Evolutionary conservation across 35 echinoderm and acorn worm genomes (phyloP).

Genomic region (Amphiura filiformis): DNA sequence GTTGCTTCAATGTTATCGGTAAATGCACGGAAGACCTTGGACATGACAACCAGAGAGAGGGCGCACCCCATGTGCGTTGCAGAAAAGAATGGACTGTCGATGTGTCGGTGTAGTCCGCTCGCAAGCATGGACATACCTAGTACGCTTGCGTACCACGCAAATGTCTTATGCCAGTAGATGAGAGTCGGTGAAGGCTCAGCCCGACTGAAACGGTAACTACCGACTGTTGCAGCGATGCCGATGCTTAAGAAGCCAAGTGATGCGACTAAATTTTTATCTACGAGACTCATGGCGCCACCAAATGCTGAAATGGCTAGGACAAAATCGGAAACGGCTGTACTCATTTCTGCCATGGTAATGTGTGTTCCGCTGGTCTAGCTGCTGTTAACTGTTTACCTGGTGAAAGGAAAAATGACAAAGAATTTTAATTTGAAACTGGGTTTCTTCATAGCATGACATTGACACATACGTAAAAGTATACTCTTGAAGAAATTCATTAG

Average conservation of each 20-base stretch:
- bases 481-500: no score
- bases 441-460: no score
- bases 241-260: slow-evolving; percentile 67
- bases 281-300: slow-evolving; percentile 41
- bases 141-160: slow-evolving; percentile 62
- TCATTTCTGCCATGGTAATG: slow-evolving; percentile 21
- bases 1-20: slow-evolving; percentile 8
- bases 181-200: slow-evolving; percentile 5
- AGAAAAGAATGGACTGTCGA: slow-evolving; percentile 33
- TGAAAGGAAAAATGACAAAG: no score
- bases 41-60: slow-evolving; percentile 31
- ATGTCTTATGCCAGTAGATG: slow-evolving; percentile 47
- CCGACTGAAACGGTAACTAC: slow-evolving; percentile 55
- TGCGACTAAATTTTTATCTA: slow-evolving; percentile 17
- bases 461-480: no score
- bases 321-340: slow-evolving; percentile 82
- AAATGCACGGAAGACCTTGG: slow-evolving; percentile 25
- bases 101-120: slow-evolving; percentile 56
- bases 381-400: no score
- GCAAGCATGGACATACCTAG: slow-evolving; percentile 67
- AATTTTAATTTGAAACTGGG: no score
- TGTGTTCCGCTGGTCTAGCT: neutral
- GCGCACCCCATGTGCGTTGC: slow-evolving; percentile 38
- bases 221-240: slow-evolving; percentile 60
- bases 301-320: slow-evolving; percentile 67